Conservation (phyloP, 2,888 invertebrate species). For the Lepas anatifera region DNA sequence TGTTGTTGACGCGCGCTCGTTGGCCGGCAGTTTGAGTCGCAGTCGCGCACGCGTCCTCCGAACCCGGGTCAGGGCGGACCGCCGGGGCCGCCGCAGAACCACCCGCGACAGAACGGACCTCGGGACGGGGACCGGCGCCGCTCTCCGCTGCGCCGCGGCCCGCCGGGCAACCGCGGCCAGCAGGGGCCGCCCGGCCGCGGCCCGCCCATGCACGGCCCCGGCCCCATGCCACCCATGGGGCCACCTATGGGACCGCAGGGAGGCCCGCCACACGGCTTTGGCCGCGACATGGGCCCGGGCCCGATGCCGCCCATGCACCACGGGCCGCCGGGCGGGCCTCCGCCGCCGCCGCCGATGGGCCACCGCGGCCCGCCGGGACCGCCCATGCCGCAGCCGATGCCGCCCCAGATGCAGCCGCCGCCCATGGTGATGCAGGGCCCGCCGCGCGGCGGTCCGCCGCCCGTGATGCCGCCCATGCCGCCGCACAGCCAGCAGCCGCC, state of each 20-base stretch:
- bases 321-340: conserved; percentile 32
- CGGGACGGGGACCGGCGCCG: conserved; percentile 19
- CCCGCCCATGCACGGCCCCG: conserved; percentile 36
- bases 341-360: conserved; percentile 40
- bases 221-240: conserved; percentile 20
- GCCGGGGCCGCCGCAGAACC: conserved; percentile 19
- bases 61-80: conserved; percentile 35
- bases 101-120: conserved; percentile 41
- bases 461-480: conserved; percentile 22
- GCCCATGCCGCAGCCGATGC: conserved; percentile 53
- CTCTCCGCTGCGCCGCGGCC: conserved; percentile 21
- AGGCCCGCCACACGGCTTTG: background rate
- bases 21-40: conserved; percentile 65
- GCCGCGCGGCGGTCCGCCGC: conserved; percentile 27
- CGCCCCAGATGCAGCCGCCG: conserved; percentile 26
- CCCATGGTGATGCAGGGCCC: conserved; percentile 28
- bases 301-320: background rate
- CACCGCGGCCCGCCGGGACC: conserved; percentile 13
- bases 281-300: background rate
- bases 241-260: conserved; percentile 17
- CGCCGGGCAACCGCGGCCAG: conserved; percentile 23
- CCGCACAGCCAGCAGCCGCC: background rate
- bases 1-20: no score
- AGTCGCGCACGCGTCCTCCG: conserved; percentile 75
- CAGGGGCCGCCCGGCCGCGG: conserved; percentile 38